Percentiles rank a stretch among this genome's conserved stretches.
Evolutionary conservation across 2,797 vertebrate species (phyloP).

Genomic region (Knipowitschia caucasica): DNA sequence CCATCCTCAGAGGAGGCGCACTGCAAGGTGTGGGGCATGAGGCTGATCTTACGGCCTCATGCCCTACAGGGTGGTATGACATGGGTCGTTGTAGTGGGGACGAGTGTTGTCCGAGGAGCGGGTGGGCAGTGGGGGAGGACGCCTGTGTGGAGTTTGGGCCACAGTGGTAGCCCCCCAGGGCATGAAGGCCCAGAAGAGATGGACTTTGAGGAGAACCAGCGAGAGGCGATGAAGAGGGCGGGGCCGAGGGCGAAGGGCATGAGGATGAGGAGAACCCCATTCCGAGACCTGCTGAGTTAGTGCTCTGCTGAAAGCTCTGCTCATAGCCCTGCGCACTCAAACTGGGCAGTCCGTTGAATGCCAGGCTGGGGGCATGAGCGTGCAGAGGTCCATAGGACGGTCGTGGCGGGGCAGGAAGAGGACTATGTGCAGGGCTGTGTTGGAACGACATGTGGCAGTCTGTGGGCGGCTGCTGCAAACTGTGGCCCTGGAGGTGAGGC

Average conservation of each 20-base stretch:
- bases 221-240: conserved; percentile 67
- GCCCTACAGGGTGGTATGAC: conserved; percentile 82
- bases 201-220: conserved; percentile 70
- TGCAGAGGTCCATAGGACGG: conserved; percentile 86
- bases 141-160: conserved; percentile 77
- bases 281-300: conserved; percentile 80
- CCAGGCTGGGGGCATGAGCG: conserved; percentile 56
- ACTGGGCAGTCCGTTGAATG: conserved; percentile 88
- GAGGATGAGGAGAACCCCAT: conserved; percentile 82
- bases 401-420: conserved; percentile 74
- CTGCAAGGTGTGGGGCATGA: conserved; percentile 84
- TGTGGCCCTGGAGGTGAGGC: conserved; percentile 85
- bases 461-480: conserved; percentile 80
- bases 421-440: conserved; percentile 77
- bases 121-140: conserved; percentile 72
- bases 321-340: conserved; percentile 88
- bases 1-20: conserved; percentile 77
- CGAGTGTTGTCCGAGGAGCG: conserved; percentile 78
- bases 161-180: conserved; percentile 85
- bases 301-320: conserved; percentile 83
- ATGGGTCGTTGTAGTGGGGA: conserved; percentile 83
- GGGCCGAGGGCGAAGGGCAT: conserved; percentile 71
- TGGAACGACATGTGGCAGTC: conserved; percentile 93
- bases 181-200: conserved; percentile 73
- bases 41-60: conserved; percentile 81